These are phyloP conservation scores for Cygnus atratus DNA, from an alignment of 2,113 vertebrate species.

Conservation along the genomic window DNA sequence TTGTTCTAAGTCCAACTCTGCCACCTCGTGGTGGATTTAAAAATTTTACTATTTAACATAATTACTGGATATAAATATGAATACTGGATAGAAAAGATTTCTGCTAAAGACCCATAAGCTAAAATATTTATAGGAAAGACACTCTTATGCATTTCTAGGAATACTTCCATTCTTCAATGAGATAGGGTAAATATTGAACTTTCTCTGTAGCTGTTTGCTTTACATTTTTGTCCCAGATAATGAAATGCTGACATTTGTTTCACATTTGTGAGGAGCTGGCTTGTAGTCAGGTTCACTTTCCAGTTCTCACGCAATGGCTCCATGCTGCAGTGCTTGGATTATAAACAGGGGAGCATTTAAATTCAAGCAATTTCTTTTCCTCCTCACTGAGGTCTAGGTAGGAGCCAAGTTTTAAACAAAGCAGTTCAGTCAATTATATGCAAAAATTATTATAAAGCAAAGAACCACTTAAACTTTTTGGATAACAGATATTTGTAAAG, in stretches of 20 bases:
- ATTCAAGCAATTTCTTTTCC: conserved; percentile 43
- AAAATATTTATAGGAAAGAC: background rate
- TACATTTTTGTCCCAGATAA: background rate
- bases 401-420: conserved; percentile 65
- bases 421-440: conserved; percentile 46
- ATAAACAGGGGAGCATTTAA: conserved; percentile 66
- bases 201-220: background rate
- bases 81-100: background rate
- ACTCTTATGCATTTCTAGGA: background rate
- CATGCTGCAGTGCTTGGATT: conserved; percentile 21
- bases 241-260: conserved; percentile 60
- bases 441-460: conserved; percentile 38
- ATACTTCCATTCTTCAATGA: background rate
- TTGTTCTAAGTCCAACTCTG: conserved; percentile 28
- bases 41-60: background rate
- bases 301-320: conserved; percentile 55
- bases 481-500: background rate
- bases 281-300: conserved; percentile 44
- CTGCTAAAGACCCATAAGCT: background rate
- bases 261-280: conserved; percentile 49
- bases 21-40: conserved; percentile 50
- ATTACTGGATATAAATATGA: accelerated
- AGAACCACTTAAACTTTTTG: conserved; percentile 12
- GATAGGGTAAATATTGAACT: background rate
- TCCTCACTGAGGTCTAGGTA: conserved; percentile 30